These are phyloP conservation scores for Rutilus rutilus DNA, from an alignment of 2,113 vertebrate genomes.

Conservation along the genomic window DNA sequence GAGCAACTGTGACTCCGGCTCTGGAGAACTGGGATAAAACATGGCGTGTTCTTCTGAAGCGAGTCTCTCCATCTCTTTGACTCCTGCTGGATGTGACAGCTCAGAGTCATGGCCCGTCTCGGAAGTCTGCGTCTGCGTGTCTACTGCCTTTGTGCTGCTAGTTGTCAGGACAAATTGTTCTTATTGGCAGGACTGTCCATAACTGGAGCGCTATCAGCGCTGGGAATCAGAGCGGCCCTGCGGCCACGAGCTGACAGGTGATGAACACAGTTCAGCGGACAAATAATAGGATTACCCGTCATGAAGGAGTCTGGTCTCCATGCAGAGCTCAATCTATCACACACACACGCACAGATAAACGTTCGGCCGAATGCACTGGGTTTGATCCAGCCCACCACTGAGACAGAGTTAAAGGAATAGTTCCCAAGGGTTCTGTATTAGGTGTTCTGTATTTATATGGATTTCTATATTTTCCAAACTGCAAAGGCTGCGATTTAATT, in stretches of 20 bases:
- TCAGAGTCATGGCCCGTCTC: conserved; percentile 51
- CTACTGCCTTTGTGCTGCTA: conserved; percentile 50
- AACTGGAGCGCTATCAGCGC: conserved; percentile 25
- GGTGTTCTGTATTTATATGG: too few relatives aligned
- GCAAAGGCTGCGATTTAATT: not conserved
- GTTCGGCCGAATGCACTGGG: not conserved
- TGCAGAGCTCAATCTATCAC: conserved; percentile 9
- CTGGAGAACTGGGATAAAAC: not conserved
- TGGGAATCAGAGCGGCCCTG: conserved; percentile 23
- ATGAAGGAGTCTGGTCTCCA: conserved; percentile 4
- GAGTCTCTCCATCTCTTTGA: conserved; percentile 5
- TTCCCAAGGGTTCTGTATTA: not conserved
- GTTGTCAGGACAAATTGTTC: conserved; percentile 60
- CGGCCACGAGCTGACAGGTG: conserved; percentile 31
- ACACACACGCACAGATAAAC: conserved; percentile 9
- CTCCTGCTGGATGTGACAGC: conserved; percentile 47
- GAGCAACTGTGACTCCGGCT: not conserved
- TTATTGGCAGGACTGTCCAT: conserved; percentile 59
- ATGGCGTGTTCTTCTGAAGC: not conserved
- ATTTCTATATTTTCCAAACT: not conserved
- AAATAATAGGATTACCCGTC: conserved; percentile 45
- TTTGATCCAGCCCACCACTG: not conserved
- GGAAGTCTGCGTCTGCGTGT: conserved; percentile 38
- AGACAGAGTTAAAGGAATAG: not conserved
- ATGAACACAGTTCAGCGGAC: conserved; percentile 31